phyloP scores from a whole-genome alignment of 2,113 vertebrate genomes.

The Guaruba guarouba region DNA sequence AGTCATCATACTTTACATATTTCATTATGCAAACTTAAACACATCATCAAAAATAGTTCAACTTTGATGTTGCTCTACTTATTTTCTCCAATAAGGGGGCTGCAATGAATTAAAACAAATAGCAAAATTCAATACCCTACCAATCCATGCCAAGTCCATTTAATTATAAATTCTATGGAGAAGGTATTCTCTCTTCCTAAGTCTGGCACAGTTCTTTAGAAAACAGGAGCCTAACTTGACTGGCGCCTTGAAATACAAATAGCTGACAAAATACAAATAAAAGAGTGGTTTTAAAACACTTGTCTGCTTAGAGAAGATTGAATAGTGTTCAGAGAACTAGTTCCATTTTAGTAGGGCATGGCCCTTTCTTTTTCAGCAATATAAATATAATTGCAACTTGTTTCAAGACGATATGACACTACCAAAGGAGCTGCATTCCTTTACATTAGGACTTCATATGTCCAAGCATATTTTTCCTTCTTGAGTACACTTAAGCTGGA shows the following conservation, averaged over 20 bases:
- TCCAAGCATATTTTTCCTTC: background rate
- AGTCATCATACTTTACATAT: background rate
- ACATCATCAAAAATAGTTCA: background rate
- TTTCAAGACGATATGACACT: background rate
- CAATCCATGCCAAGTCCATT: background rate
- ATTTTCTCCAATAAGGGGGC: background rate
- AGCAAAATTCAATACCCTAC: background rate
- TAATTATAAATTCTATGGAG: background rate
- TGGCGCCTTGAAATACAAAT: background rate
- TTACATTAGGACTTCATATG: background rate
- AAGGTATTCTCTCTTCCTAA: background rate
- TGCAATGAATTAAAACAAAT: background rate
- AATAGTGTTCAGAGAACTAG: background rate
- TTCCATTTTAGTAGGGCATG: background rate
- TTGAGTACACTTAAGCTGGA: background rate
- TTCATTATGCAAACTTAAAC: background rate
- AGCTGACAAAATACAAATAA: background rate
- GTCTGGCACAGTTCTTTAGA: background rate
- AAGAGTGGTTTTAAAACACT: background rate
- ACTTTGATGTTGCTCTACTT: background rate
- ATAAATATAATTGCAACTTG: background rate
- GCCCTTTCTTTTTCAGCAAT: background rate
- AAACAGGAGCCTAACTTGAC: background rate
- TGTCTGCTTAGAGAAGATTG: background rate
- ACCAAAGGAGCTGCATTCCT: background rate